Conservation (phyloP, 2,888 invertebrate genomes). For the Acanthosoma haemorrhoidale region DNA sequence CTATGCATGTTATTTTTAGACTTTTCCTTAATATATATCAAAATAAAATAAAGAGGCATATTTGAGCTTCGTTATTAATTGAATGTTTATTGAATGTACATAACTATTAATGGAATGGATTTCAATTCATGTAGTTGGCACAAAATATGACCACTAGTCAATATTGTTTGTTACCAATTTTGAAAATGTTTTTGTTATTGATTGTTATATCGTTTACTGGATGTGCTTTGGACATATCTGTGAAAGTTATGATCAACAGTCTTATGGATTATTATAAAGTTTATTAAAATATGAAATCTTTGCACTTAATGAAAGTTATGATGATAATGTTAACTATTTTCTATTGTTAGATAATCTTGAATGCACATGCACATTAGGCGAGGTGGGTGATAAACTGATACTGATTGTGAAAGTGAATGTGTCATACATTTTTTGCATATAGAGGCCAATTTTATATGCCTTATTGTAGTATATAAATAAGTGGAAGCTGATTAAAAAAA, state of each 20-base stretch:
- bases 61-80: too few relatives aligned
- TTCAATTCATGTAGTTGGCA: too few relatives aligned
- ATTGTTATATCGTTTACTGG: background rate
- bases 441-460: conserved; percentile 5
- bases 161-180: conserved; percentile 7
- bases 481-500: background rate
- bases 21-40: too few relatives aligned
- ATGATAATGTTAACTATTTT: background rate
- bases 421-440: background rate
- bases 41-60: too few relatives aligned
- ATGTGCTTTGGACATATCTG: conserved; percentile 7
- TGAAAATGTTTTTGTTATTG: background rate
- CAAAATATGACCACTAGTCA: conserved; percentile 1
- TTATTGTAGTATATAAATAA: conserved; percentile 10
- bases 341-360: background rate
- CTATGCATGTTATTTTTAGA: too few relatives aligned
- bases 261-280: background rate
- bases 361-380: background rate
- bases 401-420: background rate
- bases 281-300: background rate
- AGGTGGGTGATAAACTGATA: background rate
- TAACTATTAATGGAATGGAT: too few relatives aligned
- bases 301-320: conserved; percentile 6
- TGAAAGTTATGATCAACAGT: background rate
- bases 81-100: too few relatives aligned